phyloP scores from a whole-genome alignment of 2,888 invertebrate species.

The Caradrina kadenii region DNA sequence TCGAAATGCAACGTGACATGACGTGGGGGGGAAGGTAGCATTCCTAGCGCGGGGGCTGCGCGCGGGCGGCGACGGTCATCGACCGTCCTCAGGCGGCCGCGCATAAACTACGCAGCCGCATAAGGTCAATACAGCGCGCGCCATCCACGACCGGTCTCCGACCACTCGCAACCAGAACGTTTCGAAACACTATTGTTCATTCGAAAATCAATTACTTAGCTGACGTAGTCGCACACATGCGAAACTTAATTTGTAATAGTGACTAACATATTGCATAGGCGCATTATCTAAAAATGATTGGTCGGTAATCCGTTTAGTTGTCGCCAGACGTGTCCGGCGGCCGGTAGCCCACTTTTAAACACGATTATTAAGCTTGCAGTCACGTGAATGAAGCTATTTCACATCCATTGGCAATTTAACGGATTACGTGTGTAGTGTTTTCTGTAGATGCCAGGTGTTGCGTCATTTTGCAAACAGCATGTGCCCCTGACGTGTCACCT shows the following conservation, averaged over 20 bases:
- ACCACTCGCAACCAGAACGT: conserved; percentile 65
- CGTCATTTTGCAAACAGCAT: conserved; percentile 55
- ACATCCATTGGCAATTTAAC: conserved; percentile 45
- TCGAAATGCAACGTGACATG: conserved; percentile 87
- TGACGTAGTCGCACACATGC: conserved; percentile 68
- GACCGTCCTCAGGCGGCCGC: conserved; percentile 88
- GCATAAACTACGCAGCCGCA: conserved; percentile 89
- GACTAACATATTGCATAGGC: conserved; percentile 76
- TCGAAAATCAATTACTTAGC: conserved; percentile 82
- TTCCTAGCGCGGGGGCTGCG: conserved; percentile 80
- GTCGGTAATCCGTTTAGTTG: conserved; percentile 72
- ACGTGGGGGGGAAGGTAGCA: conserved; percentile 76
- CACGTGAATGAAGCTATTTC: conserved; percentile 63
- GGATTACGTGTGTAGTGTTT: conserved; percentile 53
- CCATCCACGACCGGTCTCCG: conserved; percentile 70
- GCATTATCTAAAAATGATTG: conserved; percentile 78
- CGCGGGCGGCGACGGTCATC: conserved; percentile 84
- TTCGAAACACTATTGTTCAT: conserved; percentile 85
- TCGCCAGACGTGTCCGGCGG: conserved; percentile 65
- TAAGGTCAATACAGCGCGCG: conserved; percentile 87
- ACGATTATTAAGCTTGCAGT: conserved; percentile 43
- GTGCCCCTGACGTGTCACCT: conserved; percentile 55
- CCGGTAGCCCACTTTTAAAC: conserved; percentile 54
- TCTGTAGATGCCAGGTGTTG: conserved; percentile 49
- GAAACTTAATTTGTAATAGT: conserved; percentile 81